Evolutionary conservation across 1,140 invertebrate species (phyloP).

Genomic region (Cotesia typhae): DNA sequence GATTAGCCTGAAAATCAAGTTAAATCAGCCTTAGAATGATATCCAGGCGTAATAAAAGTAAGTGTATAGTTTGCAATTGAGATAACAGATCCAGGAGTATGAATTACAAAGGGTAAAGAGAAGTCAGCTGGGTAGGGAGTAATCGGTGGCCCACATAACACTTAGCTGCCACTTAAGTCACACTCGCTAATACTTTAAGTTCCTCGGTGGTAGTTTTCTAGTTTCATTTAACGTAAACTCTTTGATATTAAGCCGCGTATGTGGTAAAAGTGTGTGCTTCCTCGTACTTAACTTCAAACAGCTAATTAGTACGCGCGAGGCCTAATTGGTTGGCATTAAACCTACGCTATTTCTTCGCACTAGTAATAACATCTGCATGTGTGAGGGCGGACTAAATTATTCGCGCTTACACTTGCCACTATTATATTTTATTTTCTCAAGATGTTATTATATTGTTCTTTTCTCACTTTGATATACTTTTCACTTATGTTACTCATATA

Average conservation of each 20-base stretch:
- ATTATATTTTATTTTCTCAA: slow-evolving; percentile 5
- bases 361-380: slow-evolving; percentile 37
- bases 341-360: slow-evolving; percentile 36
- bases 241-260: no score
- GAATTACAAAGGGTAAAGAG: slow-evolving; percentile 41
- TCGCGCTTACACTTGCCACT: slow-evolving; percentile 39
- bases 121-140: neutral
- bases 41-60: neutral
- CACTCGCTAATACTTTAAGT: slow-evolving; percentile 19
- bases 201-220: neutral
- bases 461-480: no score
- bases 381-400: slow-evolving; percentile 43
- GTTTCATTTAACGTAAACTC: no score
- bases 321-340: slow-evolving; percentile 42
- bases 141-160: slow-evolving; percentile 54
- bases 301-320: slow-evolving; percentile 39
- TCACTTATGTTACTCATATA: no score
- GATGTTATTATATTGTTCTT: no score
- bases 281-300: slow-evolving; percentile 21
- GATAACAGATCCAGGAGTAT: slow-evolving; percentile 43
- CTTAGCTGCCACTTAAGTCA: slow-evolving; percentile 41
- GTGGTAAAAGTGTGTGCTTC: neutral
- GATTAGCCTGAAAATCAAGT: slow-evolving; percentile 14
- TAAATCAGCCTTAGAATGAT: neutral
- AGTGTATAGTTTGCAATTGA: slow-evolving; percentile 34